Evolutionary conservation across 2,113 vertebrate genomes (phyloP).

Genomic region (Microtus ochrogaster): DNA sequence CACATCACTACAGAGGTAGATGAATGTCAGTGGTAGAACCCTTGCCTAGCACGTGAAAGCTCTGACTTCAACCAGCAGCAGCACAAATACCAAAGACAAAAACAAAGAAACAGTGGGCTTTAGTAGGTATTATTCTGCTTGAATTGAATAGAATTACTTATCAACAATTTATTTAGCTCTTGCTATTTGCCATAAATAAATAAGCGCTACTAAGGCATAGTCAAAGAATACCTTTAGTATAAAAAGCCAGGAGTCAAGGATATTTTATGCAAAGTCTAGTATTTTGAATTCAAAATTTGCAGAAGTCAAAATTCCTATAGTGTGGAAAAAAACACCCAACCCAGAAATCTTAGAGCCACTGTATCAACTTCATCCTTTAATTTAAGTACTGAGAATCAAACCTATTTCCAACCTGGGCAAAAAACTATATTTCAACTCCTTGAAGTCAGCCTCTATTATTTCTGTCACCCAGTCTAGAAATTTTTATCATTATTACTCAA

Average conservation of each 20-base stretch:
- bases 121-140: background rate
- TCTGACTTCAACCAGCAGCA: no score
- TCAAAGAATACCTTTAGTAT: background rate
- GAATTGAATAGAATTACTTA: background rate
- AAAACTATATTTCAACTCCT: background rate
- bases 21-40: background rate
- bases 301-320: no score
- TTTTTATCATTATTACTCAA: background rate
- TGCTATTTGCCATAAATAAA: background rate
- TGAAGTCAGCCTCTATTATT: background rate
- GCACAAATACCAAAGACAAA: background rate
- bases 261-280: no score
- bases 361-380: rapidly evolving
- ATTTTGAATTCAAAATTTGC: no score
- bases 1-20: no score
- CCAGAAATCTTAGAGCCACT: background rate
- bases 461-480: background rate
- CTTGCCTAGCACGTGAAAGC: background rate
- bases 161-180: background rate
- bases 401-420: background rate
- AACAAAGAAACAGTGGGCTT: background rate
- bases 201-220: background rate
- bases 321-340: background rate
- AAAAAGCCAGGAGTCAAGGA: background rate
- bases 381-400: background rate